Base-by-base conservation (phyloP, 2,113 vertebrate species). In the Condylura cristata region DNA sequence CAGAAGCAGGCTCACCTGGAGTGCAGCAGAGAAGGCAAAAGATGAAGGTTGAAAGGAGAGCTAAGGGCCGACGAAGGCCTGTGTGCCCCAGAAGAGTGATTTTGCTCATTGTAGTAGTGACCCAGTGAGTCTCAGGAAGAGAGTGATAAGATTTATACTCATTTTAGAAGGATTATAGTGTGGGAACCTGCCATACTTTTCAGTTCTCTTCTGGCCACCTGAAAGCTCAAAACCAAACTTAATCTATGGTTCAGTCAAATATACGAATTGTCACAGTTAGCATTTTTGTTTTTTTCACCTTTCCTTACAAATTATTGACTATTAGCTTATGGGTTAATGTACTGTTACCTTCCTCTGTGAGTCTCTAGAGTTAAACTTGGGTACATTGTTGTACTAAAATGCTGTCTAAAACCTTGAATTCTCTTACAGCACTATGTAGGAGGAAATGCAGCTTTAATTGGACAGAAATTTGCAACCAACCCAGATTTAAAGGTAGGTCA, bases 391-490 rank as follows among this genome's bases (percentile, higher is more conserved):
- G 18, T 90, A 22, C 30, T 93, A 48, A 78, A 90, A 82, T 86
- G 32, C 48, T 86, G 17, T 78, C 91, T 96, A 17, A 84, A 74
- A 65, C 51, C 32, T 81, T 96, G 65, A 6, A 96, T 96, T 96
- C 28, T 97, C 83, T 98, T 98, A 18, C 98, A 99, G 99, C 98
- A 99, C 34, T 99, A 99, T 1, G 99, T 99, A 26, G 99, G 99
- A 97, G 99, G 99, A 94, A 99, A 99, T 32, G 99, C 99, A 84
- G 99, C 99, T 96, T 98, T 99, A 75, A 99, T 99, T 82, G 99
- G 99, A 89, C 99, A 99, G 99, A 99, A 99, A 97, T 98, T 99
- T 6, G 99, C 99, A 0, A 95, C 98, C 65, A 98, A 99, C 90
- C 98, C 99, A 86, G 98, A 99, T 80, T 95, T 99, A 76, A 98